Conservation (phyloP, 1,140 invertebrate species). For the Drosophila ironensis region DNA sequence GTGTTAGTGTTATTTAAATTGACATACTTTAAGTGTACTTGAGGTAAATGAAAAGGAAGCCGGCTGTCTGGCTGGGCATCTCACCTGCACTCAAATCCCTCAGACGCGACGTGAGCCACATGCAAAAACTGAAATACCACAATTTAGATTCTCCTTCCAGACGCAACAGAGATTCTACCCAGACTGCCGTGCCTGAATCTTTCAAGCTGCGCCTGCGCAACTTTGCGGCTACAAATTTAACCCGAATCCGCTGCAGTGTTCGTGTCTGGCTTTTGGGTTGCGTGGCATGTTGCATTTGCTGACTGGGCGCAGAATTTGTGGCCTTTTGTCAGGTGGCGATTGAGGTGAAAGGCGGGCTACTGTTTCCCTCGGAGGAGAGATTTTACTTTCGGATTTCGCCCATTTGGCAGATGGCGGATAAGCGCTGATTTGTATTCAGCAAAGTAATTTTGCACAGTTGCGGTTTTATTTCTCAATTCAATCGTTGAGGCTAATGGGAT, state of each 20-base stretch:
- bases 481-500: no score
- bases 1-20: no score
- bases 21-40: background rate
- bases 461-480: conserved; percentile 14
- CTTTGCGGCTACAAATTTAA: conserved; percentile 34
- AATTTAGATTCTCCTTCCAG: no score
- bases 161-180: no score
- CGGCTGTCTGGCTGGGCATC: conserved; percentile 19
- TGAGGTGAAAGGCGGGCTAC: conserved; percentile 62
- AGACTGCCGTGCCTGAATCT: no score
- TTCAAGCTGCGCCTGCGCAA: conserved; percentile 34
- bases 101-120: conserved; percentile 42
- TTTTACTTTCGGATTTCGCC: conserved; percentile 39
- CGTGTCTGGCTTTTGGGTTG: conserved; percentile 40
- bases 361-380: conserved; percentile 36
- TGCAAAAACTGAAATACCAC: background rate
- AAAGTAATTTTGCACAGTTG: background rate
- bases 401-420: conserved; percentile 39
- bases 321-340: conserved; percentile 51
- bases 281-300: conserved; percentile 49
- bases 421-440: conserved; percentile 23
- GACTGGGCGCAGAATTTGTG: conserved; percentile 33
- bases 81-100: conserved; percentile 46
- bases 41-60: conserved; percentile 5
- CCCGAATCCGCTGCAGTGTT: conserved; percentile 47